phyloP scores from a whole-genome alignment of 2,888 invertebrate species.

The Uropetala carovei region DNA sequence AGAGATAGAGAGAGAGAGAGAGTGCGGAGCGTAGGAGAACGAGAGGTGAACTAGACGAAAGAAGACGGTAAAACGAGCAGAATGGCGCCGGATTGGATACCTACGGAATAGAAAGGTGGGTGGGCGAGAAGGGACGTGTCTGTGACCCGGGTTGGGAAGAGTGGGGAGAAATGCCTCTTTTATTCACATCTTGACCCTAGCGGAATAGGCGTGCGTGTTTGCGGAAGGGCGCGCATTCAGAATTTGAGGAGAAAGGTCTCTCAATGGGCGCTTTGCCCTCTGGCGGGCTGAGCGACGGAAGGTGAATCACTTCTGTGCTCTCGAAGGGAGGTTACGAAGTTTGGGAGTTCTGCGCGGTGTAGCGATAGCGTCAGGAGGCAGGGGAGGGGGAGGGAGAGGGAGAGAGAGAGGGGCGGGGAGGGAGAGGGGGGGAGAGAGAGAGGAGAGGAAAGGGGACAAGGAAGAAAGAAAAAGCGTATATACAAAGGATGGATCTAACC shows the following conservation, averaged over 20 bases:
- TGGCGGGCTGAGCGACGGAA: neutral
- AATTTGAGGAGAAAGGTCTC: constrained; percentile 35
- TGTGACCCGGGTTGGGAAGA: neutral
- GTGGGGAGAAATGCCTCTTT: neutral
- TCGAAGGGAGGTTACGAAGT: neutral
- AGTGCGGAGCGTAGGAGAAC: neutral
- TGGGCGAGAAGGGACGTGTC: neutral
- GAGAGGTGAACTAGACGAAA: neutral
- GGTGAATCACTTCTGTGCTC: constrained; percentile 27
- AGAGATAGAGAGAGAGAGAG: neutral
- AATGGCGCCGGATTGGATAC: neutral
- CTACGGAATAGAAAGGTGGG: neutral
- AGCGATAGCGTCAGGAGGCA: neutral
- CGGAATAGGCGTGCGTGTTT: constrained; percentile 38
- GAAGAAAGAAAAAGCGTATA: too few species aligned
- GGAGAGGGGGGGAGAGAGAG: neutral
- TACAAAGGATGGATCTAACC: too few species aligned
- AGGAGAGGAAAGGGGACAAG: too few species aligned
- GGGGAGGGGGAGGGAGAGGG: neutral
- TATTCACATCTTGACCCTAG: constrained; percentile 51
- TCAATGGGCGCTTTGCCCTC: constrained; percentile 57
- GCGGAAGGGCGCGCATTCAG: constrained; percentile 43
- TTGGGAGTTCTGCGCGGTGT: constrained; percentile 26
- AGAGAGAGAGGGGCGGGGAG: neutral
- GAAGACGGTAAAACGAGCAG: neutral